A percentile compares a stretch with the other conserved stretches of the same genome.
Evolutionary conservation across 2,888 invertebrate genomes (phyloP).

Genomic region (Nomada fucata): DNA sequence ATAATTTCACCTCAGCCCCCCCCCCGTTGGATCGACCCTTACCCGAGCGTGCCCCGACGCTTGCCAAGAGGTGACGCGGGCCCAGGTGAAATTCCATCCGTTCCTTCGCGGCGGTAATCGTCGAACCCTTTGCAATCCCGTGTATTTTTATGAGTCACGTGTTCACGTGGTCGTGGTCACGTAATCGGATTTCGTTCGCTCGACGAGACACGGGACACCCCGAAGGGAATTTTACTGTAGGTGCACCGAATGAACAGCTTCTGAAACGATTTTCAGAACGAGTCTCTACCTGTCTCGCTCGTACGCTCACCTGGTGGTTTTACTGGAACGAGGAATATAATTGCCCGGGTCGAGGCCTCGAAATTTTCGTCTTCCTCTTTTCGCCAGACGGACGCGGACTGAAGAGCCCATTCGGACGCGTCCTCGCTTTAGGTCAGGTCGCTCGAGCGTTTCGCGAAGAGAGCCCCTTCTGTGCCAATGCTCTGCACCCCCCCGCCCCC

Average conservation of each 20-base stretch:
- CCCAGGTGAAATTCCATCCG: slow-evolving; percentile 9
- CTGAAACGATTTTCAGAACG: slow-evolving; percentile 28
- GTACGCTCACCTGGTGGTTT: neutral
- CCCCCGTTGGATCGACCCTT: slow-evolving; percentile 58
- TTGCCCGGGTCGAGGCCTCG: neutral
- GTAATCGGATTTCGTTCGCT: slow-evolving; percentile 53
- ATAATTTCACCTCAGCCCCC: slow-evolving; percentile 60
- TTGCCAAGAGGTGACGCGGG: slow-evolving; percentile 53
- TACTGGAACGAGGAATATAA: neutral
- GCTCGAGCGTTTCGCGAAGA: too few relatives aligned
- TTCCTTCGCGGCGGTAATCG: slow-evolving; percentile 31
- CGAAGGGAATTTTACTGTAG: slow-evolving; percentile 43
- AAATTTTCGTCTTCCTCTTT: too few relatives aligned
- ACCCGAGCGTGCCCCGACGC: slow-evolving; percentile 43
- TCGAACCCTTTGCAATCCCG: slow-evolving; percentile 52
- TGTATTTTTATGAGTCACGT: slow-evolving; percentile 58
- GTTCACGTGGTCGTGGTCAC: slow-evolving; percentile 18
- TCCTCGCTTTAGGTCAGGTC: too few relatives aligned
- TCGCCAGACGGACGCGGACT: too few relatives aligned
- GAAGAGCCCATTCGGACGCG: too few relatives aligned
- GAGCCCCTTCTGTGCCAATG: too few relatives aligned
- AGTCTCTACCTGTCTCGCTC: neutral
- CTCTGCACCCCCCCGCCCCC: too few relatives aligned
- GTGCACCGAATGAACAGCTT: slow-evolving; percentile 27
- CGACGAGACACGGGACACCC: slow-evolving; percentile 27